Conservation (phyloP, 2,888 invertebrate species). For the Gonocerus acuteangulatus region DNA sequence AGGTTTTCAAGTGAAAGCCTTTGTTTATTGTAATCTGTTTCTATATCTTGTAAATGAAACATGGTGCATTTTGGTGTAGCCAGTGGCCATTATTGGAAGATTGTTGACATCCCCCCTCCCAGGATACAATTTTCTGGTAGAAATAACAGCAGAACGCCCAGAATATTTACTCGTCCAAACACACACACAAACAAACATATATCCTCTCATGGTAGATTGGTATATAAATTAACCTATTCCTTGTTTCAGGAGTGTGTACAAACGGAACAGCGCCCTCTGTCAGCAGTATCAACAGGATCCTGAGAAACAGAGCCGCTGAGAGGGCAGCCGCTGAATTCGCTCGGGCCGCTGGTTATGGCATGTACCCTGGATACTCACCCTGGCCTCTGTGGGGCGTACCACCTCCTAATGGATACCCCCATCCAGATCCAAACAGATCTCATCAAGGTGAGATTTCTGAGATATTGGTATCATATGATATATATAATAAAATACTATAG, state of each 20-base stretch:
- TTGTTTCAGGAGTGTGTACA: slow-evolving; percentile 92
- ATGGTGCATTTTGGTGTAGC: no score
- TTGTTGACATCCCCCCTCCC: no score
- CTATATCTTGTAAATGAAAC: no score
- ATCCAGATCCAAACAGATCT: slow-evolving; percentile 24
- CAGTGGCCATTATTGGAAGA: no score
- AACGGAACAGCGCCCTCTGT: slow-evolving; percentile 94
- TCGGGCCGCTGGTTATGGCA: slow-evolving; percentile 79
- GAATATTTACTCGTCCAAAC: no score
- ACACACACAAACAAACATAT: no score
- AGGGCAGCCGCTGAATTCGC: slow-evolving; percentile 93
- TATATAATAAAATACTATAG: neutral
- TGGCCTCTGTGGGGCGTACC: slow-evolving; percentile 36
- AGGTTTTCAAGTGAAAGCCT: no score
- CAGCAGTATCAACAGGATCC: slow-evolving; percentile 91
- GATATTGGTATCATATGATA: neutral
- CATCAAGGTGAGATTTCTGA: slow-evolving; percentile 28
- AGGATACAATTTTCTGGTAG: no score
- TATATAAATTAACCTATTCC: no score
- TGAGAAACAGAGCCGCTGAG: slow-evolving; percentile 91
- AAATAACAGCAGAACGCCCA: no score
- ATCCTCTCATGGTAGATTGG: no score
- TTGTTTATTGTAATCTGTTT: no score
- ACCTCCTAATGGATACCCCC: slow-evolving; percentile 33
- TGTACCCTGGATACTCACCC: slow-evolving; percentile 53